A percentile compares a stretch with the other conserved stretches of the same genome.
phyloP scores from a whole-genome alignment of 2,797 vertebrate species.

The Poliocrania exsul region DNA sequence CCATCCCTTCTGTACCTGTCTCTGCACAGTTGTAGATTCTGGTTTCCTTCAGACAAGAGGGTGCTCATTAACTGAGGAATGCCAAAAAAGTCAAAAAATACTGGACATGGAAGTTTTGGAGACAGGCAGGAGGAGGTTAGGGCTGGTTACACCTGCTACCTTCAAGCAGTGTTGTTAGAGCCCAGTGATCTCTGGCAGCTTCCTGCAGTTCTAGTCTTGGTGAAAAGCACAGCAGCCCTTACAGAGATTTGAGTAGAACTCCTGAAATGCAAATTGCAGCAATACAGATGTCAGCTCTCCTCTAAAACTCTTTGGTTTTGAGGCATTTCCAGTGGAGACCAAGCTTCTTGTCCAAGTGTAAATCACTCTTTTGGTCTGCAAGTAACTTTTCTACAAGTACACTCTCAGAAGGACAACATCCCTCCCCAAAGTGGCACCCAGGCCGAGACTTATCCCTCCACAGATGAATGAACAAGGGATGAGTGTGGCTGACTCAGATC shows the following conservation, averaged over 20 bases:
- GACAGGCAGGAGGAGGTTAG: not conserved
- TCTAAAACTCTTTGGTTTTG: not conserved
- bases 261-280: not conserved
- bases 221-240: not conserved
- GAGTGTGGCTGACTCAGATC: not conserved
- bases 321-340: not conserved
- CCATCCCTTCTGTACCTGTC: not conserved
- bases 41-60: not conserved
- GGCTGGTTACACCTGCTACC: not conserved
- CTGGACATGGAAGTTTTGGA: not conserved
- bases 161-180: not conserved
- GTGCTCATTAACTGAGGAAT: not conserved
- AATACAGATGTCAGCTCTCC: not conserved
- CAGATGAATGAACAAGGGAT: not conserved
- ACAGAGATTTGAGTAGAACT: not conserved
- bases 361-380: not conserved
- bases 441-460: not conserved
- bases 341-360: not conserved
- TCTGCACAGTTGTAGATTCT: not conserved
- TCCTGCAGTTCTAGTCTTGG: not conserved
- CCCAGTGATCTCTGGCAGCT: not conserved
- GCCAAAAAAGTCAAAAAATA: not conserved
- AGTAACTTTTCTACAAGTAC: not conserved
- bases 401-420: not conserved
- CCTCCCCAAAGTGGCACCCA: not conserved